These are phyloP conservation scores for Corythornis cristatus DNA, from an alignment of 2,113 vertebrate species.

Conservation along the genomic window DNA sequence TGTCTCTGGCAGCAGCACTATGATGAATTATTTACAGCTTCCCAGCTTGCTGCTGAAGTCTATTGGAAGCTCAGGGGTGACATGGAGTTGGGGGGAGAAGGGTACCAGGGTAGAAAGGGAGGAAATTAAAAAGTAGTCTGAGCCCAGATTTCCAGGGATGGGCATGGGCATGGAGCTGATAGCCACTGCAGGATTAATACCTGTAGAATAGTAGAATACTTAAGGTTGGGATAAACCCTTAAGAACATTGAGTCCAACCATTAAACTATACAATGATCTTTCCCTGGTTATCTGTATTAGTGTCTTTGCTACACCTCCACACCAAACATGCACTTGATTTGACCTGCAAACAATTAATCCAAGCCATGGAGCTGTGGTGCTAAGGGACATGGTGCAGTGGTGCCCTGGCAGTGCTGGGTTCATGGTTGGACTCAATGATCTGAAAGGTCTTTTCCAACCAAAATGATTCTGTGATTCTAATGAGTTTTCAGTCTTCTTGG, in stretches of 20 bases:
- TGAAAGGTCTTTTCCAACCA: too few relatives aligned
- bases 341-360: not conserved
- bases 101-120: not conserved
- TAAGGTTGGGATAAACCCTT: not conserved
- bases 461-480: not conserved
- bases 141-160: not conserved
- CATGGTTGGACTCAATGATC: too few relatives aligned
- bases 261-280: not conserved
- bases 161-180: not conserved
- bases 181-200: not conserved
- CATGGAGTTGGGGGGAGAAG: not conserved
- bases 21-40: not conserved
- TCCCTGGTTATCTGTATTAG: not conserved
- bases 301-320: not conserved
- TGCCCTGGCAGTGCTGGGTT: too few relatives aligned
- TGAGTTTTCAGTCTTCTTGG: not conserved
- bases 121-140: not conserved
- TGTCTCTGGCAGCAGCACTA: not conserved
- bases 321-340: too few relatives aligned
- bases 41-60: not conserved
- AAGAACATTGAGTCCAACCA: not conserved
- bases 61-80: not conserved
- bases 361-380: too few relatives aligned
- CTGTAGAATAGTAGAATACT: not conserved
- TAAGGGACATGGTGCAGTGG: too few relatives aligned